phyloP scores from a whole-genome alignment of 2,113 vertebrate species.

The Lethenteron camtschaticum region DNA sequence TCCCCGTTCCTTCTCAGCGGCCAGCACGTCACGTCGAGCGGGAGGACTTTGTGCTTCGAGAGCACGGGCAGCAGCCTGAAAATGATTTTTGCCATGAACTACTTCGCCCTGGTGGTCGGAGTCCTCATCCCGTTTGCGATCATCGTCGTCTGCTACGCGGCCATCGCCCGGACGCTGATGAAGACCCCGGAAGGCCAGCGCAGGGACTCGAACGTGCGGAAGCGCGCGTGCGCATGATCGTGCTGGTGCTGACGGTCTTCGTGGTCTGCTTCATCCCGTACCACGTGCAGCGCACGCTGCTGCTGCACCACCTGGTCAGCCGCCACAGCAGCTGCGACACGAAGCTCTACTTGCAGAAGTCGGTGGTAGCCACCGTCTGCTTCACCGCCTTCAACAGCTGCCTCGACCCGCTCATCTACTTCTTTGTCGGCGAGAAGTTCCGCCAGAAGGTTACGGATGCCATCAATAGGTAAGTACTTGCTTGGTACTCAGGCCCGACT shows the following conservation, averaged over 20 bases:
- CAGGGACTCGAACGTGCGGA: too few species aligned
- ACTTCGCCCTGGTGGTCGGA: constrained; percentile 19
- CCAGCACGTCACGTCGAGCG: constrained; percentile 8
- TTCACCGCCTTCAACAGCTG: not conserved
- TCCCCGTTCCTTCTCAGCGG: constrained; percentile 43
- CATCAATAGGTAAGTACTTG: too few species aligned
- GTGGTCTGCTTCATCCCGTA: constrained; percentile 2
- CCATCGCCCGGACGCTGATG: too few species aligned
- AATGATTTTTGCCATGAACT: constrained; percentile 17
- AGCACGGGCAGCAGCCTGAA: too few species aligned
- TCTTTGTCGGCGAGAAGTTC: not conserved
- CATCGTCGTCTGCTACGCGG: constrained; percentile 22
- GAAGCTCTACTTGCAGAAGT: not conserved
- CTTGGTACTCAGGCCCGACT: too few species aligned
- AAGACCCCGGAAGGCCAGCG: too few species aligned
- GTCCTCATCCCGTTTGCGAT: constrained; percentile 25
- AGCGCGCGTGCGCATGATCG: not conserved
- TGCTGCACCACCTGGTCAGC: too few species aligned
- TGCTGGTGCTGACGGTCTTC: not conserved
- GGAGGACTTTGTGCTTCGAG: constrained; percentile 73
- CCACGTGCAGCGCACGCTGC: not conserved
- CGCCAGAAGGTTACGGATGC: not conserved
- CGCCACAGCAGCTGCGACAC: not conserved
- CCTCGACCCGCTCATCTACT: constrained; percentile 5
- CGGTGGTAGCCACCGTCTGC: not conserved